Percentiles rank a stretch among this genome's conserved stretches.
Conservation (phyloP, 2,888 invertebrate genomes). For the Eilema sororculum region DNA sequence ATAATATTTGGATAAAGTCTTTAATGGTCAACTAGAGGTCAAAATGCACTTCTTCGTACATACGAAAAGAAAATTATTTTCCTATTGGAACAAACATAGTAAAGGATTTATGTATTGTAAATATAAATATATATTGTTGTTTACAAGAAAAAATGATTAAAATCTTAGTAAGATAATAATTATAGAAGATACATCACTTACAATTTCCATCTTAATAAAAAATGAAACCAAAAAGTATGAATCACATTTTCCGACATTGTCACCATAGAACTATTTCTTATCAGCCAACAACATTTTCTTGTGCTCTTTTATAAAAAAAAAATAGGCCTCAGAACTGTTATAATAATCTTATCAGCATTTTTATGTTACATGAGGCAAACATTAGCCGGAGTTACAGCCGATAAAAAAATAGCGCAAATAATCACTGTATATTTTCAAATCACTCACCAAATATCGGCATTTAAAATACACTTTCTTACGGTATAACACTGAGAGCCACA, state of each 20-base stretch:
- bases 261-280: constrained; percentile 27
- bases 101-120: too few relatives aligned
- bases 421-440: constrained; percentile 43
- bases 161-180: neutral
- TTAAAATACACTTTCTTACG: constrained; percentile 37
- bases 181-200: neutral
- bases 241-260: constrained; percentile 34
- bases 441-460: constrained; percentile 46
- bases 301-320: constrained; percentile 38
- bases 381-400: constrained; percentile 68
- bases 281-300: constrained; percentile 39
- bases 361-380: constrained; percentile 53
- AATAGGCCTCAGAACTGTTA: constrained; percentile 49
- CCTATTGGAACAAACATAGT: neutral
- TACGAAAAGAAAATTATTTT: neutral
- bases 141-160: too few relatives aligned
- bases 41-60: neutral
- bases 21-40: neutral
- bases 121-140: too few relatives aligned
- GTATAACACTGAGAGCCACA: constrained; percentile 46
- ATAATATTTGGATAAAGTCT: too few relatives aligned
- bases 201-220: neutral
- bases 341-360: constrained; percentile 54
- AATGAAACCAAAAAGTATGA: constrained; percentile 16
- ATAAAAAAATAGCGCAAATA: constrained; percentile 60